These are phyloP conservation scores for Protonemura montana DNA, from an alignment of 2,888 invertebrate genomes.

Conservation along the genomic window DNA sequence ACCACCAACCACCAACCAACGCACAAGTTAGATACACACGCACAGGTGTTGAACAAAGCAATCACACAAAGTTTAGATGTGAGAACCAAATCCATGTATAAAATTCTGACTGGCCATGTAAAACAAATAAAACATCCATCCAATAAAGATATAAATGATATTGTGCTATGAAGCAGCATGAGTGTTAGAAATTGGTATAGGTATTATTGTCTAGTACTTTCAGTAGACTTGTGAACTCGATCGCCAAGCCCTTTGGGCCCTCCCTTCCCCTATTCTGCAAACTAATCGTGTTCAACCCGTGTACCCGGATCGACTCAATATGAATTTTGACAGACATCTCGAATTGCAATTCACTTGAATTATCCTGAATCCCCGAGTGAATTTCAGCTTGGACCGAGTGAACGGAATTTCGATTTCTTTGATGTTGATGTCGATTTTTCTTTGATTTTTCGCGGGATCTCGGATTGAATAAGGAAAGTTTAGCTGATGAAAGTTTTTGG, in stretches of 20 bases:
- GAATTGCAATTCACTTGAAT: background rate
- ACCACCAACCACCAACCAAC: background rate
- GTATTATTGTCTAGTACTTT: background rate
- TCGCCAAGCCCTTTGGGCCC: background rate
- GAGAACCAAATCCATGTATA: slow-evolving; percentile 41
- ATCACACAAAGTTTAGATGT: slow-evolving; percentile 35
- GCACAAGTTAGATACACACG: background rate
- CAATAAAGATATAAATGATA: background rate
- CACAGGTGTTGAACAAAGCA: background rate
- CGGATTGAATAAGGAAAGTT: too few species aligned
- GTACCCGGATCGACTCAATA: background rate
- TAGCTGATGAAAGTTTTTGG: too few species aligned
- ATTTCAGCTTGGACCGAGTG: too few species aligned
- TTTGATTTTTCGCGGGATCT: too few species aligned
- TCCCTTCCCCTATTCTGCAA: background rate
- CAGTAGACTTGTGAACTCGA: background rate
- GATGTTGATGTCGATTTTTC: too few species aligned
- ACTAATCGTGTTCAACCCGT: background rate
- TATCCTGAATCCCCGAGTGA: background rate
- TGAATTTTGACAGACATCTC: background rate
- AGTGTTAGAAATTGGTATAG: background rate
- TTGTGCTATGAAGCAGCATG: background rate
- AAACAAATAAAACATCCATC: slow-evolving; percentile 8
- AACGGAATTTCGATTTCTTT: too few species aligned
- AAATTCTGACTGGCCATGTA: slow-evolving; percentile 28